Evolutionary conservation across 2,888 invertebrate species (phyloP).

Genomic region (Pammene aurita): DNA sequence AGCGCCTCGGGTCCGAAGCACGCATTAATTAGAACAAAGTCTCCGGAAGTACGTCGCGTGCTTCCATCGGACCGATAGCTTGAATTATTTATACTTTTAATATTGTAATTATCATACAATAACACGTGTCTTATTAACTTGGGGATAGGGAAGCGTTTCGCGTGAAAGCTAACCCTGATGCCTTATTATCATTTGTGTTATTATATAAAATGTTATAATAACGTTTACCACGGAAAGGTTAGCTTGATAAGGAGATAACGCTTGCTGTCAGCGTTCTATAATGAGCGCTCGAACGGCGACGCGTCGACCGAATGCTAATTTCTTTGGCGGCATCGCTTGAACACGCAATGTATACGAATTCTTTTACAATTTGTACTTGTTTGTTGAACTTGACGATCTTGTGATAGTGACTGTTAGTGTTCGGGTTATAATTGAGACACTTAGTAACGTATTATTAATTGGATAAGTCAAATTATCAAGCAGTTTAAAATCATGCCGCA

Average conservation of each 20-base stretch:
- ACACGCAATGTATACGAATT: constrained; percentile 64
- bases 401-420: constrained; percentile 53
- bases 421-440: constrained; percentile 22
- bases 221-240: constrained; percentile 74
- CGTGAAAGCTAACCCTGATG: constrained; percentile 50
- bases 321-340: constrained; percentile 60
- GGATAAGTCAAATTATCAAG: constrained; percentile 5
- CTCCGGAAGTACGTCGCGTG: constrained; percentile 82
- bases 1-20: constrained; percentile 62
- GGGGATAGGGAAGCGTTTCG: constrained; percentile 23
- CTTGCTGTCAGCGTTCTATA: constrained; percentile 63
- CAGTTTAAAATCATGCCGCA: neutral
- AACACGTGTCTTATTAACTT: constrained; percentile 38
- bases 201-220: constrained; percentile 80
- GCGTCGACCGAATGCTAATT: constrained; percentile 65
- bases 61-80: constrained; percentile 71
- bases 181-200: constrained; percentile 80
- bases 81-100: constrained; percentile 83
- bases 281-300: constrained; percentile 59
- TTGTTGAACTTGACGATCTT: constrained; percentile 66
- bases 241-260: constrained; percentile 75
- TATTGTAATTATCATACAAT: constrained; percentile 80
- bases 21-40: constrained; percentile 70
- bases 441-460: constrained; percentile 16
- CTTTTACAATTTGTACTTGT: constrained; percentile 73